Conservation (phyloP, 2,888 invertebrate genomes). For the Hirudinaria manillensis region DNA sequence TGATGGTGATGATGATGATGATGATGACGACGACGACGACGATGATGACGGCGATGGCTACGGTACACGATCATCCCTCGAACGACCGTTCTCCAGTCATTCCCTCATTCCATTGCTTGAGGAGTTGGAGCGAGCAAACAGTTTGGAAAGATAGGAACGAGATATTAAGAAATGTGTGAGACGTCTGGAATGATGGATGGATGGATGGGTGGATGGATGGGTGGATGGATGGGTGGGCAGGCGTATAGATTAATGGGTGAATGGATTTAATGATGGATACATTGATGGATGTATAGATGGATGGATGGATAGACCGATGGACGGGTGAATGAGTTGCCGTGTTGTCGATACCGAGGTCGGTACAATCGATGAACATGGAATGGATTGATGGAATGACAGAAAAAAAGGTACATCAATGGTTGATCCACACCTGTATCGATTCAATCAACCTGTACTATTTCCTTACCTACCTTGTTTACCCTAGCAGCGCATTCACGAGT, state of each 20-base stretch:
- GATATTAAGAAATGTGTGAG: conserved; percentile 5
- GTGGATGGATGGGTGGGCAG: neutral
- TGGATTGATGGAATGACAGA: neutral
- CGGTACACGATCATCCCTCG: too few species aligned
- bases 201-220: conserved; percentile 15
- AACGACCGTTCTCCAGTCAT: too few species aligned
- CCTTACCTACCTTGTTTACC: neutral
- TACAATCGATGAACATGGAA: neutral
- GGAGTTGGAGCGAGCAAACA: neutral
- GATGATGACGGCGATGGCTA: neutral
- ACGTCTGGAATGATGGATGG: conserved; percentile 12
- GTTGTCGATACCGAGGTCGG: neutral
- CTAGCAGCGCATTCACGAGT: neutral
- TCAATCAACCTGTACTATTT: conserved; percentile 6
- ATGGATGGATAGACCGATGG: neutral
- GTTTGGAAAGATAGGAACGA: neutral
- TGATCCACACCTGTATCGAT: neutral
- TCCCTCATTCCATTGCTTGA: too few species aligned
- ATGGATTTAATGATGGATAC: neutral
- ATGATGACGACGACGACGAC: conserved; percentile 17
- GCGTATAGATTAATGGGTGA: neutral
- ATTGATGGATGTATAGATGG: neutral
- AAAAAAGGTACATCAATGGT: neutral
- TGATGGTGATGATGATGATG: conserved; percentile 28
- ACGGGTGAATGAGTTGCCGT: neutral